phyloP scores from a whole-genome alignment of 2,888 invertebrate species.

The Melanophora roralis region DNA sequence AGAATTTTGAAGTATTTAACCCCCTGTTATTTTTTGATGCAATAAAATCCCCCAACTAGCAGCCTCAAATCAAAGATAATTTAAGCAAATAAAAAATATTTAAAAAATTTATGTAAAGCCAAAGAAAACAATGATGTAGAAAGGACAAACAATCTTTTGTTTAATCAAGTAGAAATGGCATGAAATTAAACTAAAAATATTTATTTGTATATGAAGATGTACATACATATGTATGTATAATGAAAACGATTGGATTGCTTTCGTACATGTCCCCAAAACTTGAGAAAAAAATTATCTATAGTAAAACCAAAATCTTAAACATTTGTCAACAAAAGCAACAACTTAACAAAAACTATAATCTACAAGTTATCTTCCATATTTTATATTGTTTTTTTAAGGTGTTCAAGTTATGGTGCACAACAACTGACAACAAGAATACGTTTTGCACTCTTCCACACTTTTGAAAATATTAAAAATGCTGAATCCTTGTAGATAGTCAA shows the following conservation, averaged over 20 bases:
- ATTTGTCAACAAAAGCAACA: no score
- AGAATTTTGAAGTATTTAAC: slow-evolving; percentile 29
- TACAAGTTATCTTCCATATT: slow-evolving; percentile 4
- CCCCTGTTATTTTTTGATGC: slow-evolving; percentile 33
- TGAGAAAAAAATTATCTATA: neutral
- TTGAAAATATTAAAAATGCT: no score
- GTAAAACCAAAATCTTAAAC: neutral
- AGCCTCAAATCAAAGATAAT: neutral
- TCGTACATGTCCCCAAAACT: neutral
- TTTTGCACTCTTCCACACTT: no score
- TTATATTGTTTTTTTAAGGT: neutral
- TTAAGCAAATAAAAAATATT: neutral
- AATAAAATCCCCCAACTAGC: slow-evolving; percentile 1
- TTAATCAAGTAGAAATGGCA: slow-evolving; percentile 55
- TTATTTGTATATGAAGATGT: neutral
- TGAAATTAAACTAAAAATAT: slow-evolving; percentile 42
- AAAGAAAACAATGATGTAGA: slow-evolving; percentile 17
- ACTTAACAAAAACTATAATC: slow-evolving; percentile 43
- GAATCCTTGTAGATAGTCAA: no score
- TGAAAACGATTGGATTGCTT: neutral
- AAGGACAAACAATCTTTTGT: slow-evolving; percentile 43
- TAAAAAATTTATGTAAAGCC: slow-evolving; percentile 42
- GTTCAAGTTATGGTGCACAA: neutral
- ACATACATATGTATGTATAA: neutral
- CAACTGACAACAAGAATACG: no score